A percentile compares a stretch with the other conserved stretches of the same genome.
phyloP scores from a whole-genome alignment of 2,113 vertebrate genomes.

The Seriola quinqueradiata region DNA sequence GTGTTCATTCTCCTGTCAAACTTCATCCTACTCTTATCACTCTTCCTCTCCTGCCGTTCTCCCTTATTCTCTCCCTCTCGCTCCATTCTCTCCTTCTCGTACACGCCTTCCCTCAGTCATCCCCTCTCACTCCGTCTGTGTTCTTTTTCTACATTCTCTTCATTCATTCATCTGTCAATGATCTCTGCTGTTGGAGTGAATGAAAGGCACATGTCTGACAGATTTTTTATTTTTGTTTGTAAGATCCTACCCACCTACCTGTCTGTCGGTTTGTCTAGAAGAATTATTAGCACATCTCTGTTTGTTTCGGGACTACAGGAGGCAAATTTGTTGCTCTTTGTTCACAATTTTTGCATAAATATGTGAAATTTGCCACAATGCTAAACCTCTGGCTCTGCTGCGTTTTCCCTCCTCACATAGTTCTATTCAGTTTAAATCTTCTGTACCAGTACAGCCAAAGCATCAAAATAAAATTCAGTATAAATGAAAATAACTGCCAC shows the following conservation, averaged over 20 bases:
- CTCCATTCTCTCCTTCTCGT: constrained; percentile 1
- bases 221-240: constrained; percentile 19
- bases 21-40: constrained; percentile 68
- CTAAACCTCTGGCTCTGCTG: not conserved
- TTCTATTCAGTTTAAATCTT: constrained; percentile 33
- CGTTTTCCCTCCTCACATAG: not conserved
- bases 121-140: not conserved
- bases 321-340: not conserved
- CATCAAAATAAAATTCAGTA: constrained; percentile 23
- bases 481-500: constrained; percentile 26
- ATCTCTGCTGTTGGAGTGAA: not conserved
- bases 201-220: not conserved
- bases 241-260: not conserved
- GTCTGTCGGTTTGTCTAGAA: not conserved
- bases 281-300: not conserved
- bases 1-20: constrained; percentile 70
- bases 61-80: constrained; percentile 10
- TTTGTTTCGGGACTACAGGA: not conserved
- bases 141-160: constrained; percentile 6
- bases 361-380: not conserved
- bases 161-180: not conserved
- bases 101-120: constrained; percentile 17
- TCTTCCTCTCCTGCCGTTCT: constrained; percentile 48
- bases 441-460: not conserved
- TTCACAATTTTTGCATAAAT: not conserved